These are phyloP conservation scores for Oscheius sp. DNA, from an alignment of 2,888 invertebrate species.

Conservation along the genomic window DNA sequence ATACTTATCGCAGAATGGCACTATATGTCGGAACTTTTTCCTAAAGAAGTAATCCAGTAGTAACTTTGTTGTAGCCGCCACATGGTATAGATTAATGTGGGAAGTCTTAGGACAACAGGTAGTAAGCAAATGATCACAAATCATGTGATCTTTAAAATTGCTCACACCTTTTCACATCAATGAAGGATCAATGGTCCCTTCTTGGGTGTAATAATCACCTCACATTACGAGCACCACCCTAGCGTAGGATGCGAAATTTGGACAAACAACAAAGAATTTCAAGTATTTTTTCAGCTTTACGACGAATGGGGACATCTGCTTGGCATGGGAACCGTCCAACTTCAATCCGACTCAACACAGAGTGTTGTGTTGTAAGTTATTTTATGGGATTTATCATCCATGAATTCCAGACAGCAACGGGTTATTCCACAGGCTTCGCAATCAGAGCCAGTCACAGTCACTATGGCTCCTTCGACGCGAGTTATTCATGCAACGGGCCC, in stretches of 20 bases:
- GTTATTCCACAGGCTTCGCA: not conserved
- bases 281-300: conserved; percentile 39
- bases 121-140: not conserved
- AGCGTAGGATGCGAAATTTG: conserved; percentile 17
- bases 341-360: conserved; percentile 12
- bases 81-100: too few species aligned
- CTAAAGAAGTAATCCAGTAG: too few species aligned
- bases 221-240: conserved; percentile 24
- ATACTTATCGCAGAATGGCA: too few species aligned
- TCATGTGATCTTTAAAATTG: not conserved
- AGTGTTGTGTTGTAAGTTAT: conserved; percentile 15
- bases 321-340: conserved; percentile 41
- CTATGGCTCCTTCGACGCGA: conserved; percentile 1
- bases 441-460: not conserved
- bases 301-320: conserved; percentile 43
- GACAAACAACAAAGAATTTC: conserved; percentile 11
- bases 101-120: too few species aligned
- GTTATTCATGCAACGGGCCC: conserved; percentile 3
- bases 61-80: too few species aligned
- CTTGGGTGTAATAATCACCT: conserved; percentile 24
- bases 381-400: not conserved
- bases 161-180: not conserved
- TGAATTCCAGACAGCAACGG: conserved; percentile 7
- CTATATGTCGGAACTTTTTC: too few species aligned
- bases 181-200: conserved; percentile 10